Percentiles rank a stretch among this genome's conserved stretches.
Conservation (phyloP, 2,797 vertebrate species). For the Rhabdomys pumilio region DNA sequence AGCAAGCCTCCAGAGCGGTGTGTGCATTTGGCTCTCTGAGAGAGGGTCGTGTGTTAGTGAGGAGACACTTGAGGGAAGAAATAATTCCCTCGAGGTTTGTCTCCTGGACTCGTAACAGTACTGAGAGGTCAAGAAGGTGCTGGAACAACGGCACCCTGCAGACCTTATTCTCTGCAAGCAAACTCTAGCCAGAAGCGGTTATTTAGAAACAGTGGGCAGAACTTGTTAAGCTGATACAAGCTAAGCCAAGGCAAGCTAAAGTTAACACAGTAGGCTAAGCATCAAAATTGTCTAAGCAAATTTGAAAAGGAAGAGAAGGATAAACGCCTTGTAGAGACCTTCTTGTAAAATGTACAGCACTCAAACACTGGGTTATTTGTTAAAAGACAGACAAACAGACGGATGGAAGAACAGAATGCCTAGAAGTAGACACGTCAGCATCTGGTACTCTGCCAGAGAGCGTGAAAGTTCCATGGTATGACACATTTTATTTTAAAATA, state of each 20-base stretch:
- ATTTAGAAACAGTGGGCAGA: background rate
- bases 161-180: background rate
- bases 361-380: background rate
- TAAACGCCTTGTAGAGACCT: background rate
- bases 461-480: background rate
- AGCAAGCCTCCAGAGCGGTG: background rate
- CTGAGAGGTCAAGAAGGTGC: background rate
- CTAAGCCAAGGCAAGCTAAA: background rate
- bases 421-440: background rate
- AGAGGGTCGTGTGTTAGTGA: conserved; percentile 30
- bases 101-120: background rate
- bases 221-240: background rate
- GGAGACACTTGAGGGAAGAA: conserved; percentile 34
- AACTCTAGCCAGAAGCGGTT: background rate
- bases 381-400: conserved; percentile 38
- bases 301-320: background rate
- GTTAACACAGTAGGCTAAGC: background rate
- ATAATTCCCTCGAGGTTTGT: conserved; percentile 18
- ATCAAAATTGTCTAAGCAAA: background rate
- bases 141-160: rapidly evolving
- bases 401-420: background rate
- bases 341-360: background rate
- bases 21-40: background rate
- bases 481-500: background rate
- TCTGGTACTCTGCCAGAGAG: background rate